Evolutionary conservation across 2,888 invertebrate species (phyloP).

Genomic region (Pyrochroa serraticornis): DNA sequence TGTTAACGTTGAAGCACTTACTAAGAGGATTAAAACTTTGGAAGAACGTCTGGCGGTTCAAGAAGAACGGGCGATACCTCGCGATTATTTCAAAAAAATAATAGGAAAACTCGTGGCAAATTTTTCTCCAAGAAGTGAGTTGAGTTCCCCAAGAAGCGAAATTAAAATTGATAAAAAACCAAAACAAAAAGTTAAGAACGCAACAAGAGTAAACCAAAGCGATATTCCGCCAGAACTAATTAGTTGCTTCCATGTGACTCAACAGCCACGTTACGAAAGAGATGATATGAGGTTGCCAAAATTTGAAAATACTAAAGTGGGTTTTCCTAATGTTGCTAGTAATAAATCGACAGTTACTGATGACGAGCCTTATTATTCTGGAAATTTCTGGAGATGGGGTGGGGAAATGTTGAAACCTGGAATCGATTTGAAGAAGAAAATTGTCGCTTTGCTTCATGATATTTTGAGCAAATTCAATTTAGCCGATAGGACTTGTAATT

Average conservation of each 20-base stretch:
- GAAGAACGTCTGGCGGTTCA: slow-evolving; percentile 50
- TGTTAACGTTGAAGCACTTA: slow-evolving; percentile 33
- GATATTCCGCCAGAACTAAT: too few species aligned
- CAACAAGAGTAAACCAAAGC: too few species aligned
- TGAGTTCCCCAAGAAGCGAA: background rate
- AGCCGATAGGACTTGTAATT: background rate
- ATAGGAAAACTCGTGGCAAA: slow-evolving; percentile 50
- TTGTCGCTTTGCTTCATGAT: slow-evolving; percentile 46
- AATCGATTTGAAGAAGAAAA: slow-evolving; percentile 51
- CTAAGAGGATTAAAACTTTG: slow-evolving; percentile 44
- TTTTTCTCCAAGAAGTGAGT: slow-evolving; percentile 25
- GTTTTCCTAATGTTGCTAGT: background rate
- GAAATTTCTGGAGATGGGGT: slow-evolving; percentile 49
- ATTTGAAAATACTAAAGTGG: too few species aligned
- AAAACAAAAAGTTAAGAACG: too few species aligned
- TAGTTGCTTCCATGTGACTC: too few species aligned
- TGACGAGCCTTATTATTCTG: slow-evolving; percentile 16
- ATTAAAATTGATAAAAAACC: slow-evolving; percentile 1
- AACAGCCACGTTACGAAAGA: too few species aligned
- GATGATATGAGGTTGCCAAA: too few species aligned
- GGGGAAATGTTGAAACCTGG: slow-evolving; percentile 52
- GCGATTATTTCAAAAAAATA: slow-evolving; percentile 54
- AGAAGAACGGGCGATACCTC: slow-evolving; percentile 52
- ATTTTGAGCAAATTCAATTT: slow-evolving; percentile 32
- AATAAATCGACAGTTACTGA: slow-evolving; percentile 23